Base-by-base conservation (phyloP, 2,113 vertebrate species). In the Grammomys surdaster region DNA sequence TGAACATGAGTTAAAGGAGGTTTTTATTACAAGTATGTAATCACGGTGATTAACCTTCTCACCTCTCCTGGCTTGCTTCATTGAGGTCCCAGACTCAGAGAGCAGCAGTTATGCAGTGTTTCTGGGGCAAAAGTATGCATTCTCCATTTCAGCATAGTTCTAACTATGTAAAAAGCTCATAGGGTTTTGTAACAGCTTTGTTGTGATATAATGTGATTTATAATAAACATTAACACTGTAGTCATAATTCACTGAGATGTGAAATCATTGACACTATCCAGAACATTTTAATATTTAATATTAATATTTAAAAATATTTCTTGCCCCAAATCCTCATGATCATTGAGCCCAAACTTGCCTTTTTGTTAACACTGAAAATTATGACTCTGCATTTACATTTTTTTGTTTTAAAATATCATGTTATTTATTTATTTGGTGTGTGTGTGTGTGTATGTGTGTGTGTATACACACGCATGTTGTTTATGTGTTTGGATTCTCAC, bases 101-200 rank as follows among this genome's bases (percentile, higher is more conserved):
- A 91, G 46, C 78, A 80, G 36, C 31, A 67, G 51, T 46, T 48
- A n/a, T 46, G 82, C 36, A 82, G 54, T 86, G 31, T 36, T 81
- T 95, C 24, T 91, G 31, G 72, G 92, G 14, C 58, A 90, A 75
- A 95, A 96, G 28, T 56, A 96, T 92, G 60, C 76, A 92, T 76
- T 88, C 72, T 67, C 89, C 87, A 67, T 90, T 40, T 20, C 46
- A 60, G 91, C 54, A 88, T 7, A 48, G 26, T 94, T 88, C 56
- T 86, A 77, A 95, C 85, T 3, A 84, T 31, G 7, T 13, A 85
- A 81, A 36, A 8, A 69, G 43, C 10, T 78, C 81, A 40, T 75
- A 76, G 22, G 9, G n/a, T 54, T 76, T 94, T 95, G 65, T 88
- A 80, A 93, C 1, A 90, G 36, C 48, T 90, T 43, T 67, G 36